phyloP scores from a whole-genome alignment of 1,140 invertebrate species.

The Drosophila subpulchrella region DNA sequence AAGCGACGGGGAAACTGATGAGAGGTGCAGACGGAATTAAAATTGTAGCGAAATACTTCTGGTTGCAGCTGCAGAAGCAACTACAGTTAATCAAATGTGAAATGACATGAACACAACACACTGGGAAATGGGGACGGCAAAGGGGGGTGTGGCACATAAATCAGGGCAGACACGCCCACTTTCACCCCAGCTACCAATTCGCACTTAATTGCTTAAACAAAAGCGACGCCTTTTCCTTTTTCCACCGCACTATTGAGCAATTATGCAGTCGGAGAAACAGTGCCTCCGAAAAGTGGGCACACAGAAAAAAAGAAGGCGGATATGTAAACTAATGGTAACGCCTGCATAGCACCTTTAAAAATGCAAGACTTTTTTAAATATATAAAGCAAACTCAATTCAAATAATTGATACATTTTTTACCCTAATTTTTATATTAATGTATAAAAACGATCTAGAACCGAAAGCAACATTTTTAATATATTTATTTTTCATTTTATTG shows the following conservation, averaged over 20 bases:
- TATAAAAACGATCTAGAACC: no score
- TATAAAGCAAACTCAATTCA: no score
- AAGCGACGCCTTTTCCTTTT: constrained; percentile 29
- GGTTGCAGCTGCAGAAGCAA: constrained; percentile 55
- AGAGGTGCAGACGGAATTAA: constrained; percentile 53
- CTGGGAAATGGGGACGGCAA: neutral
- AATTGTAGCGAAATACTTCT: constrained; percentile 69
- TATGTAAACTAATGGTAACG: no score
- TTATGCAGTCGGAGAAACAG: constrained; percentile 46
- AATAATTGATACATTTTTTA: no score
- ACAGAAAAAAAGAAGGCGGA: neutral
- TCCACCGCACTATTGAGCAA: constrained; percentile 70
- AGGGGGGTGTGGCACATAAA: constrained; percentile 48
- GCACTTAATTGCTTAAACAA: constrained; percentile 77
- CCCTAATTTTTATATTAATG: no score
- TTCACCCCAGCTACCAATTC: constrained; percentile 5
- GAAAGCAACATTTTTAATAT: no score
- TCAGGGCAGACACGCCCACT: constrained; percentile 36
- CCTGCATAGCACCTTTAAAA: no score
- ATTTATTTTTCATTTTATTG: no score
- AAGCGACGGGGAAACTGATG: constrained; percentile 12
- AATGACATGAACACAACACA: constrained; percentile 51
- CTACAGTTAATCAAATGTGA: constrained; percentile 74
- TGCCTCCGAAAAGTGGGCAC: constrained; percentile 26
- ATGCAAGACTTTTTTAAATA: no score